Evolutionary conservation across 2,888 invertebrate genomes (phyloP).

Genomic region (Heliconius charithonia): DNA sequence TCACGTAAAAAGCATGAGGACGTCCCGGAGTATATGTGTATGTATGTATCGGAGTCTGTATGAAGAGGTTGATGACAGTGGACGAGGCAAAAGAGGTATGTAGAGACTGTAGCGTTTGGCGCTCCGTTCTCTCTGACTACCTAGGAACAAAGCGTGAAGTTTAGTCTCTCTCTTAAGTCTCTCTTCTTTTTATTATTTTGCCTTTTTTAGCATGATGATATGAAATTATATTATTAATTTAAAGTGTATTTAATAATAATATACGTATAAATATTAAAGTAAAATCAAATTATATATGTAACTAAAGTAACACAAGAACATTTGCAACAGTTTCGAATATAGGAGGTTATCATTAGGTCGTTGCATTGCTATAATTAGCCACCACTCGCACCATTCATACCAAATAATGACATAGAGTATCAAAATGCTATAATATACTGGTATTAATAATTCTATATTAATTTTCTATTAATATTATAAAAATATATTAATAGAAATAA

Average conservation of each 20-base stretch:
- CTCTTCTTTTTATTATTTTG: too few species aligned
- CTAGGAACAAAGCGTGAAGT: too few species aligned
- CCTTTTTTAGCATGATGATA: too few species aligned
- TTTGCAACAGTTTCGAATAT: constrained; percentile 44
- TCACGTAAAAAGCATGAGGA: too few species aligned
- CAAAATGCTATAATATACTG: background rate
- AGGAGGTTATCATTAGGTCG: constrained; percentile 64
- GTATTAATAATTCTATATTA: background rate
- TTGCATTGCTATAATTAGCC: constrained; percentile 66
- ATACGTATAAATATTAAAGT: background rate
- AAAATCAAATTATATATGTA: constrained; percentile 19
- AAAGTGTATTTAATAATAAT: background rate
- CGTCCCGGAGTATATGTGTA: too few species aligned
- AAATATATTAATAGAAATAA: background rate
- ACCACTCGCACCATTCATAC: constrained; percentile 60
- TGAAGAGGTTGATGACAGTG: too few species aligned
- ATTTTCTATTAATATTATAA: background rate
- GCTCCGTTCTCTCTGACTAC: too few species aligned
- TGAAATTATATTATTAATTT: background rate
- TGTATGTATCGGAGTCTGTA: too few species aligned
- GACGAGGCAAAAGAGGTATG: too few species aligned
- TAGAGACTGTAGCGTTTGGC: too few species aligned
- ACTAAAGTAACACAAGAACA: constrained; percentile 24
- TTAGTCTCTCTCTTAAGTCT: too few species aligned
- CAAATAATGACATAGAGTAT: constrained; percentile 49